Percentiles rank a stretch among this genome's conserved stretches.
Conservation (phyloP, 2,888 invertebrate genomes). For the Glyphotaelius pellucidus region DNA sequence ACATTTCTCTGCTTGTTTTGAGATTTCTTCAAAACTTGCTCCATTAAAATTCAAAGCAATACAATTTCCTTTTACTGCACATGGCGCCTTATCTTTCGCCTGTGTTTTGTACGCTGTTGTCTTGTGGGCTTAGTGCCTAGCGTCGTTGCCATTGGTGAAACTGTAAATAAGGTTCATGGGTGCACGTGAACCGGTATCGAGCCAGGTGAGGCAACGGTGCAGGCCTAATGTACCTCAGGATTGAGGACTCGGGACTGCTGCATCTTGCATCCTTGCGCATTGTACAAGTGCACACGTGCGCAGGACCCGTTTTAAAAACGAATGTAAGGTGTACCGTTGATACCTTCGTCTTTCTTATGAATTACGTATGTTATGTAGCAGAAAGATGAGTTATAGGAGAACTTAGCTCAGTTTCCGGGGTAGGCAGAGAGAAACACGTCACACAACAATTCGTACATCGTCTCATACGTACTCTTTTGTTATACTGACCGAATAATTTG, state of each 20-base stretch:
- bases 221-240: neutral
- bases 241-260: neutral
- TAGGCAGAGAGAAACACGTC: too few relatives aligned
- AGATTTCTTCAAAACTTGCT: neutral
- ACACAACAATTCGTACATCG: too few relatives aligned
- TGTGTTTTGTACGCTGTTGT: neutral
- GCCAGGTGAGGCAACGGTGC: conserved; percentile 11
- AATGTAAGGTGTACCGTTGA: neutral
- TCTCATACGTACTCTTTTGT: too few relatives aligned
- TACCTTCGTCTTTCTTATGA: neutral
- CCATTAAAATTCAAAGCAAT: neutral
- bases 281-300: conserved; percentile 29
- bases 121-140: neutral
- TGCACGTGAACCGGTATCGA: conserved; percentile 23
- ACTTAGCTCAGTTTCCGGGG: too few relatives aligned
- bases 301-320: neutral
- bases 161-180: conserved; percentile 11
- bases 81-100: neutral
- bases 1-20: neutral
- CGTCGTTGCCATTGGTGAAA: neutral
- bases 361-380: neutral
- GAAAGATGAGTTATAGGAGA: neutral
- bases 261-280: conserved; percentile 8
- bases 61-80: neutral
- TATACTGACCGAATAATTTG: too few relatives aligned